These are phyloP conservation scores for Pantelozetes paolii DNA, from an alignment of 2,888 invertebrate species.

Conservation along the genomic window DNA sequence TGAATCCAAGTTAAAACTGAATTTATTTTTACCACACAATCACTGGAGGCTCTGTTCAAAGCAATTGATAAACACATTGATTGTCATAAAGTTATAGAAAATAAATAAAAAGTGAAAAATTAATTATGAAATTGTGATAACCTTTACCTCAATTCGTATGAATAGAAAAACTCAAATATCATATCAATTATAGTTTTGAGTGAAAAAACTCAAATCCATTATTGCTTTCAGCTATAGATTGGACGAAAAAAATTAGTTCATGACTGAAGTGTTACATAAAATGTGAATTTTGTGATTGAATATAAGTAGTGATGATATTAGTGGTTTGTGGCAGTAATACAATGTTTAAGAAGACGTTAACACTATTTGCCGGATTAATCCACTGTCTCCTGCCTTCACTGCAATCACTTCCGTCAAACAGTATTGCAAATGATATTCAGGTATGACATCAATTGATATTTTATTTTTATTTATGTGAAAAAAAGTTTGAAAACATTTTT, in stretches of 20 bases:
- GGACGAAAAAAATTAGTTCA: not conserved
- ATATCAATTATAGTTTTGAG: not conserved
- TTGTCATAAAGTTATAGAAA: not conserved
- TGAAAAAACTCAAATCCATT: not conserved
- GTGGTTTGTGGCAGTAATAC: not conserved
- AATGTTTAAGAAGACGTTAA: constrained; percentile 18
- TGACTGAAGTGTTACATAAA: constrained; percentile 16
- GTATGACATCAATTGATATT: not conserved
- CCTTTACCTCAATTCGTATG: not conserved
- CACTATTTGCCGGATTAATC: constrained; percentile 20
- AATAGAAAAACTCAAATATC: not conserved
- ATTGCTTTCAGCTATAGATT: not conserved
- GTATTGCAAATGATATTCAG: not conserved
- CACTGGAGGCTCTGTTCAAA: too few relatives aligned
- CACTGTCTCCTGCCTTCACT: constrained; percentile 1
- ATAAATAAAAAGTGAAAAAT: not conserved
- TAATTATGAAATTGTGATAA: constrained; percentile 4
- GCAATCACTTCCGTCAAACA: not conserved
- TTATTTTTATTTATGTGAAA: too few relatives aligned
- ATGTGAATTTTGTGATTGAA: not conserved
- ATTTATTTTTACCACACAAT: too few relatives aligned
- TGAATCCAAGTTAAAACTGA: too few relatives aligned
- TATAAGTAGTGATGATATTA: not conserved
- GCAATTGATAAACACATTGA: not conserved
- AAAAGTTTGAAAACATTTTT: not conserved